These are phyloP conservation scores for Nephrotoma flavescens DNA, from an alignment of 2,888 invertebrate genomes.

Conservation along the genomic window DNA sequence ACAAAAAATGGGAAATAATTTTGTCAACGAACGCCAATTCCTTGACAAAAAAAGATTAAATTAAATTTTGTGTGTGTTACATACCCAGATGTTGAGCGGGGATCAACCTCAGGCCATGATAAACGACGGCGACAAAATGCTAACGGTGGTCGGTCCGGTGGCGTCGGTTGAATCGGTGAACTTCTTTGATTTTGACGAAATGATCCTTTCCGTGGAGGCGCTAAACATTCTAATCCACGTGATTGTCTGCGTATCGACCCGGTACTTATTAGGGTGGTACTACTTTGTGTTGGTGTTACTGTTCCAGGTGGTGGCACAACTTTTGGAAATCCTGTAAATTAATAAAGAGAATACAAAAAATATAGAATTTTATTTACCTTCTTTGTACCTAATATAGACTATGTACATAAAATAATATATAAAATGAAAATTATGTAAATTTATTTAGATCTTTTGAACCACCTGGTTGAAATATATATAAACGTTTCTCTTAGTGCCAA, in stretches of 20 bases:
- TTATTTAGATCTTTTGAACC: background rate
- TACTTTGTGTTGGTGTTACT: constrained; percentile 28
- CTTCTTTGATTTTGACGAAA: constrained; percentile 33
- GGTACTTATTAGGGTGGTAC: constrained; percentile 1
- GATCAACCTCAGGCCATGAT: constrained; percentile 77
- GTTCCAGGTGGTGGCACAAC: constrained; percentile 57
- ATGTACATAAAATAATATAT: background rate
- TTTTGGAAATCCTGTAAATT: constrained; percentile 49
- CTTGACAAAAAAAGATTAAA: background rate
- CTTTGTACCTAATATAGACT: too few species aligned
- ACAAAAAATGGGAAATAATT: background rate
- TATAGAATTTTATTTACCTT: background rate
- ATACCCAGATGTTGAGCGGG: constrained; percentile 71
- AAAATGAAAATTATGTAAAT: background rate
- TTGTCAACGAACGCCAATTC: background rate
- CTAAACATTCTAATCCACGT: constrained; percentile 51
- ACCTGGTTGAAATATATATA: background rate
- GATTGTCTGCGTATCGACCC: constrained; percentile 29
- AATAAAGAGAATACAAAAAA: background rate
- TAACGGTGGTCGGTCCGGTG: constrained; percentile 50
- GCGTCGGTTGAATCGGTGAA: constrained; percentile 30
- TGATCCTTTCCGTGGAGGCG: constrained; percentile 41
- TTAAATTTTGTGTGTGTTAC: constrained; percentile 18
- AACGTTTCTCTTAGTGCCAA: background rate
- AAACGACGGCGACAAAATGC: constrained; percentile 63